Evolutionary conservation across 2,888 invertebrate species (phyloP).

Genomic region (Sceliomorpha sp.): DNA sequence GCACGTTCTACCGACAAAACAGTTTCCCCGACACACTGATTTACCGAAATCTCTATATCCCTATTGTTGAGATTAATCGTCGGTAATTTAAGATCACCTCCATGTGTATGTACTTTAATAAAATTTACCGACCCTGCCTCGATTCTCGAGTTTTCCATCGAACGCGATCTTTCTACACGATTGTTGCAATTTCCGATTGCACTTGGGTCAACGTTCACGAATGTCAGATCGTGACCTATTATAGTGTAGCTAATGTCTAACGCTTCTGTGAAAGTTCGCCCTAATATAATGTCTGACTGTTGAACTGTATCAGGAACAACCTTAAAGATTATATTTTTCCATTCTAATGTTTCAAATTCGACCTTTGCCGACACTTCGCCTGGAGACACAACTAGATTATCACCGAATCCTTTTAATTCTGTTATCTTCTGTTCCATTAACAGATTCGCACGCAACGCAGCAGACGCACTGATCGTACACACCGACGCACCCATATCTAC

Average conservation of each 20-base stretch:
- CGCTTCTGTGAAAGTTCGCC: no score
- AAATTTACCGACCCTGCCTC: constrained; percentile 15
- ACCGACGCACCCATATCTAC: constrained; percentile 19
- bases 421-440: background rate
- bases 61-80: constrained; percentile 1
- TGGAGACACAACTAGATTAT: constrained; percentile 12
- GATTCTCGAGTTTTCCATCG: constrained; percentile 1
- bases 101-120: constrained; percentile 12
- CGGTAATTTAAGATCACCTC: constrained; percentile 1
- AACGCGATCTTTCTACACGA: background rate
- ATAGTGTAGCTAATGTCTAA: constrained; percentile 7
- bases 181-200: background rate
- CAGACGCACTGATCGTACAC: constrained; percentile 16
- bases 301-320: no score
- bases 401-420: constrained; percentile 23
- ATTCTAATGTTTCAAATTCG: no score
- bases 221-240: constrained; percentile 19
- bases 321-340: no score
- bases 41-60: background rate
- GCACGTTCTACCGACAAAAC: constrained; percentile 7
- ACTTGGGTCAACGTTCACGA: constrained; percentile 10
- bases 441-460: constrained; percentile 13
- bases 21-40: constrained; percentile 8
- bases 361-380: no score
- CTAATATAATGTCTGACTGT: no score